phyloP scores from a whole-genome alignment of 2,797 vertebrate genomes.

The Spheniscus humboldti region DNA sequence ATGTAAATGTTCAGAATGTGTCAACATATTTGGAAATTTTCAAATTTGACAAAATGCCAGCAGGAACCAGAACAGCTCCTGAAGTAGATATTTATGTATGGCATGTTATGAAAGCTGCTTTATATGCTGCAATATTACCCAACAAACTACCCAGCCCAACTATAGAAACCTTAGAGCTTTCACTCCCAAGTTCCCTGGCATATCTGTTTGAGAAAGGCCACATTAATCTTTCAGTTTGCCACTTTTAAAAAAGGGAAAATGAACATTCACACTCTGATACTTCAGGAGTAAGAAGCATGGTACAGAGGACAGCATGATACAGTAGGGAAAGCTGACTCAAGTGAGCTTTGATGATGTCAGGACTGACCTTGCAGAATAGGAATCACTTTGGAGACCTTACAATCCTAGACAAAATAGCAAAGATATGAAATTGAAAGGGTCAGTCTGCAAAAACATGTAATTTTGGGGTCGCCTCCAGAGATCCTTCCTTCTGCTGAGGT shows the following conservation, averaged over 20 bases:
- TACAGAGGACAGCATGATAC: not conserved
- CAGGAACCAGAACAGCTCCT: not conserved
- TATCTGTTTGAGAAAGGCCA: not conserved
- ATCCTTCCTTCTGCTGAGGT: not conserved
- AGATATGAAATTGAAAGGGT: rapidly evolving
- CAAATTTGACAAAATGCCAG: not conserved
- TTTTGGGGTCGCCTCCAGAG: rapidly evolving
- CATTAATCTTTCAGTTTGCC: not conserved
- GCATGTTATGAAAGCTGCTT: not conserved
- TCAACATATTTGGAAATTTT: not conserved
- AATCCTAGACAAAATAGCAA: not conserved
- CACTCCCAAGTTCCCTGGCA: rapidly evolving
- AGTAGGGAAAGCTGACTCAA: not conserved
- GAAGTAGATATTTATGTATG: not conserved
- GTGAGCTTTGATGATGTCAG: not conserved
- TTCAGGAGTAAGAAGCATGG: not conserved
- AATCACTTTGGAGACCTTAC: not conserved
- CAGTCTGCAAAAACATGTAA: not conserved
- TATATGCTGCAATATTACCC: not conserved
- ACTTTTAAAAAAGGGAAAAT: not conserved
- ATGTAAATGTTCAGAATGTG: not conserved
- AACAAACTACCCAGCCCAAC: not conserved
- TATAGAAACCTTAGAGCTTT: not conserved
- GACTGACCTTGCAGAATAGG: not conserved
- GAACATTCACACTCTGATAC: rapidly evolving